Conservation (phyloP, 2,113 vertebrate species). For the Alethe castanea region DNA sequence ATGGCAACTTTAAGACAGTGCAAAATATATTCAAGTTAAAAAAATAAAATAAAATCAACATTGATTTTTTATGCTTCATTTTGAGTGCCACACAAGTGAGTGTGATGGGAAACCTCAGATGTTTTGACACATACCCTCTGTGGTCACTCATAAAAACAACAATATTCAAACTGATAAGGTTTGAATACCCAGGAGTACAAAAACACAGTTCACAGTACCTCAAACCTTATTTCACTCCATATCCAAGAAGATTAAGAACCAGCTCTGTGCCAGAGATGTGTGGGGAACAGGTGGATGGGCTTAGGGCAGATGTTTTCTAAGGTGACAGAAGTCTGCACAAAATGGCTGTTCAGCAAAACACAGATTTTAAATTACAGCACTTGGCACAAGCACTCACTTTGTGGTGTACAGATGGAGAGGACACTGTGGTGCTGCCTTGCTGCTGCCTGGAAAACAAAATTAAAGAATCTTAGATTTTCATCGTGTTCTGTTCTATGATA, state of each 20-base stretch:
- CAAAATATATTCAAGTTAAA: background rate
- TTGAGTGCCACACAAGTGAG: background rate
- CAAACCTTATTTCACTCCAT: background rate
- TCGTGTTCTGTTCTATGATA: background rate
- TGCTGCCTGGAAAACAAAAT: conserved; percentile 66
- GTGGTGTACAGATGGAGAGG: conserved; percentile 60
- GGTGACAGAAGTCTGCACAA: conserved; percentile 7
- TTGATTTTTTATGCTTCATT: background rate
- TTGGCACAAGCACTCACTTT: conserved; percentile 59
- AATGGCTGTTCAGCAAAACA: conserved; percentile 25
- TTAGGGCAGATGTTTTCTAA: background rate
- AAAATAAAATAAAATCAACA: background rate
- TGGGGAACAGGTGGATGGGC: background rate
- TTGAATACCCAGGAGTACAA: background rate
- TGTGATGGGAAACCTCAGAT: background rate
- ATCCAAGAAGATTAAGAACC: background rate
- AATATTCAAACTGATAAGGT: background rate
- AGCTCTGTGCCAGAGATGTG: background rate
- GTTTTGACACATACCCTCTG: background rate
- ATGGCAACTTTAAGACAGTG: background rate
- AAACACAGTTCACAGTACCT: background rate
- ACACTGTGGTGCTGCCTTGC: conserved; percentile 23
- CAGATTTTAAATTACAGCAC: background rate
- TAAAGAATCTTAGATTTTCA: background rate
- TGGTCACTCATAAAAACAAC: background rate